Percentiles rank a stretch among this genome's conserved stretches.
phyloP scores from a whole-genome alignment of 2,113 vertebrate species.

The Sialia sialis region DNA sequence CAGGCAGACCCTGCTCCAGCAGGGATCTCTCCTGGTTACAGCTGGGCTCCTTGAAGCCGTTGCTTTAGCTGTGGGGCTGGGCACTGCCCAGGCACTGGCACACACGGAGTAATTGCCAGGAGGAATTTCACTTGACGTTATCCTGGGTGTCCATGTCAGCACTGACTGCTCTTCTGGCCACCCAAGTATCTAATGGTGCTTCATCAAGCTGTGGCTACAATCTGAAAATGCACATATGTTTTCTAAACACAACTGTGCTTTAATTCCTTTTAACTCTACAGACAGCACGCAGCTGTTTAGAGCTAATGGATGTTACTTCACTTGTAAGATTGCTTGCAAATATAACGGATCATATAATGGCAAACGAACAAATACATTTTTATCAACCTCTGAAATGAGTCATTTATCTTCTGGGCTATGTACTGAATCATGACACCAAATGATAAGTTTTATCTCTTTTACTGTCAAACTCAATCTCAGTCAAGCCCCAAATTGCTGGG shows the following conservation, averaged over 20 bases:
- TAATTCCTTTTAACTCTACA: conserved; percentile 25
- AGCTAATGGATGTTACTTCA: conserved; percentile 38
- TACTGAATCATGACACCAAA: conserved; percentile 69
- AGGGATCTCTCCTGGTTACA: not conserved
- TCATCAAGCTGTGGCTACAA: not conserved
- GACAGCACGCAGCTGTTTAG: conserved; percentile 23
- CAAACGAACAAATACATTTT: conserved; percentile 68
- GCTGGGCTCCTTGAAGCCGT: not conserved
- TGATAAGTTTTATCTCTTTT: conserved; percentile 71
- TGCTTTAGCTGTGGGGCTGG: not conserved
- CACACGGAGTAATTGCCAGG: not conserved
- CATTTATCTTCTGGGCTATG: conserved; percentile 54
- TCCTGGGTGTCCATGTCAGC: not conserved
- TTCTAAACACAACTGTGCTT: not conserved
- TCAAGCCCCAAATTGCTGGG: conserved; percentile 56
- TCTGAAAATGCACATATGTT: not conserved
- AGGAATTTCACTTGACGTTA: not conserved
- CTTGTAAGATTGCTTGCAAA: conserved; percentile 33
- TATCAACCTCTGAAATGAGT: conserved; percentile 68
- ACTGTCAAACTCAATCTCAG: conserved; percentile 73
- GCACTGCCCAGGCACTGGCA: not conserved
- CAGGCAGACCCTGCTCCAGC: not conserved
- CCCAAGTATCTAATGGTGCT: not conserved
- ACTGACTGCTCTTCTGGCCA: not conserved
- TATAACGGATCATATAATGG: conserved; percentile 50